Conservation (phyloP, 2,888 invertebrate species). For the Ellobium chinense region DNA sequence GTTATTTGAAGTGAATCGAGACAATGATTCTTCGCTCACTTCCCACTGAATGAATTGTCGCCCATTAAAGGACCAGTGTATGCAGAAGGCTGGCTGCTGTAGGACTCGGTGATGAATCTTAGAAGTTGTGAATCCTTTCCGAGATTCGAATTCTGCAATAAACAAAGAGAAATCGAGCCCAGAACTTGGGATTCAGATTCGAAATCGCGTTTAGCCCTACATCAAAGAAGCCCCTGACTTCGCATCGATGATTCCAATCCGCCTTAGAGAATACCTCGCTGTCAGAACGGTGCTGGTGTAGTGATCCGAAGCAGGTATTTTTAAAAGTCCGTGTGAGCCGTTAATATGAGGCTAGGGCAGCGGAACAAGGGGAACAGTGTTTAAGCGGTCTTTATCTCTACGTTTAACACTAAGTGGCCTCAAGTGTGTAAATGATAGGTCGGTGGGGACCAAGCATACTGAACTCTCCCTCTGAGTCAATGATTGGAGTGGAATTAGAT, state of each 20-base stretch:
- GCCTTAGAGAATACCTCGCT: background rate
- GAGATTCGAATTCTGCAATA: too few species aligned
- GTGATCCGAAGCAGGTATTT: background rate
- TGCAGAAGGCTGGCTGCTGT: too few species aligned
- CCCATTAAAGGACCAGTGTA: too few species aligned
- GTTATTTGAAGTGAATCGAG: too few species aligned
- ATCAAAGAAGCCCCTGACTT: background rate
- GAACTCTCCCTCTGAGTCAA: background rate
- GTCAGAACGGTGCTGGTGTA: background rate
- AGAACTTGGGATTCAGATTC: too few species aligned
- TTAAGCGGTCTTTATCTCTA: background rate
- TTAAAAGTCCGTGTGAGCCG: background rate
- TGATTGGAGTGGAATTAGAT: background rate
- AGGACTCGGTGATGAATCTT: too few species aligned
- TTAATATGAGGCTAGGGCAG: background rate
- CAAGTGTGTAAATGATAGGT: background rate
- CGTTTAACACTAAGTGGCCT: background rate
- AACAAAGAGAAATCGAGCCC: too few species aligned
- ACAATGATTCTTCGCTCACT: too few species aligned
- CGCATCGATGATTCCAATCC: background rate
- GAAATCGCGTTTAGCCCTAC: too few species aligned
- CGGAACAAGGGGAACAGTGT: background rate
- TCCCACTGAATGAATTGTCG: too few species aligned
- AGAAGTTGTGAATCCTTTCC: too few species aligned
- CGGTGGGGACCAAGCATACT: background rate